Percentiles rank a stretch among this genome's conserved stretches.
Conservation (phyloP, 2,113 vertebrate species). For the Procapra przewalskii region DNA sequence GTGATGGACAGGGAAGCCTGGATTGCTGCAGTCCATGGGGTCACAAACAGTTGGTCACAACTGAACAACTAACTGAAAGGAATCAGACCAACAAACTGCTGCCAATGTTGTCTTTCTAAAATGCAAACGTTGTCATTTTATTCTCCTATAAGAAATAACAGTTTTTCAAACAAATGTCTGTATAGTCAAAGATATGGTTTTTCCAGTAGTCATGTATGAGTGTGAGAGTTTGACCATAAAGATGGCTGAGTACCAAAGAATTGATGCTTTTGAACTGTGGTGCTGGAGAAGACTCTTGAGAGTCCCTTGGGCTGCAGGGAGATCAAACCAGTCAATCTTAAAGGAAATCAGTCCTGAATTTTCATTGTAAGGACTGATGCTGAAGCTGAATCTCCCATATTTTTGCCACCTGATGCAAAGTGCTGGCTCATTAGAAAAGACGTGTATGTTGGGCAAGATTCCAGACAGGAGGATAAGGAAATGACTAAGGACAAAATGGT, state of each 20-base stretch:
- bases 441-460: neutral
- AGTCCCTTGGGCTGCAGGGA: neutral
- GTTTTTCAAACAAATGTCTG: neutral
- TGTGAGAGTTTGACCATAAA: neutral
- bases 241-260: neutral
- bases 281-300: neutral
- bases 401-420: neutral
- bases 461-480: neutral
- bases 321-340: neutral
- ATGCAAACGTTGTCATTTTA: neutral
- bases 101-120: neutral
- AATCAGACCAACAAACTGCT: neutral
- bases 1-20: neutral
- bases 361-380: neutral
- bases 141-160: neutral
- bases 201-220: neutral
- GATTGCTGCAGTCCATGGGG: neutral
- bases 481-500: neutral
- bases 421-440: neutral
- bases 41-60: neutral
- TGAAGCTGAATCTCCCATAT: neutral
- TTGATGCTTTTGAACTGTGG: neutral
- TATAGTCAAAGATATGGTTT: neutral
- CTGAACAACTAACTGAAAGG: neutral
- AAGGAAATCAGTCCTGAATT: neutral